Evolutionary conservation across 2,797 vertebrate genomes (phyloP), one percentile per base, ranked within the genome.

Genomic region (Lagorchestes hirsutus): DNA sequence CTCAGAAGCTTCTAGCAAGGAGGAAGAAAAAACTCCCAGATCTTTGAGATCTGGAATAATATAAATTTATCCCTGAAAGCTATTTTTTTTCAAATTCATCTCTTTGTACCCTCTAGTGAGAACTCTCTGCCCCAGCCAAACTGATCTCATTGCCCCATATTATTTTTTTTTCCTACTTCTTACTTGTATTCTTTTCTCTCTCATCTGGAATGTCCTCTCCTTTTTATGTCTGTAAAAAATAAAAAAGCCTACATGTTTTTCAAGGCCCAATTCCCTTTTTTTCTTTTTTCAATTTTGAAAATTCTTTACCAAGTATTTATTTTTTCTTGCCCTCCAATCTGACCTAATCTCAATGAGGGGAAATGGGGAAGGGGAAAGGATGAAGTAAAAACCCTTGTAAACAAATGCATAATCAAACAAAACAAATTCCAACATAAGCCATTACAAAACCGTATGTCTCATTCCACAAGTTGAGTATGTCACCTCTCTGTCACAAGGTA

Each of bases 341-440:
- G 40, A 46, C 40, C 40, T 87, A 9, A 12, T 13, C 74, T 24
- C 40, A 87, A 50, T 27, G 40, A 18, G 12, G 18, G 6, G 0
- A 82, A 24, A 8, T 0, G 22, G 2, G 34, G 5, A 8, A 1
- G 9, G 11, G 11, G 29, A 0, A 31, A 31, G 0, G 4, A n/a
- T 67, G 62, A n/a, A 67, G 34, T 67, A n/a, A 67, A 67, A 67
- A 67, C 13, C 34, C 13, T 67, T 74, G 5, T 74, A 74, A 74
- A 74, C 34, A 67, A 67, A 34, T 46, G 40, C 2, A 10, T 46
- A 82, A 22, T 82, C 18, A 8, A 82, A 82, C 18, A 82, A 82
- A 46, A 46, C n/a, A 82, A 24, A 82, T 11, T 27, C 22, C 74
- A 82, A 40, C 22, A 46, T 82, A 27, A 82, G 40, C 22, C 74